Evolutionary conservation across 2,797 vertebrate species (phyloP).

Genomic region (Protosalanx chinensis): DNA sequence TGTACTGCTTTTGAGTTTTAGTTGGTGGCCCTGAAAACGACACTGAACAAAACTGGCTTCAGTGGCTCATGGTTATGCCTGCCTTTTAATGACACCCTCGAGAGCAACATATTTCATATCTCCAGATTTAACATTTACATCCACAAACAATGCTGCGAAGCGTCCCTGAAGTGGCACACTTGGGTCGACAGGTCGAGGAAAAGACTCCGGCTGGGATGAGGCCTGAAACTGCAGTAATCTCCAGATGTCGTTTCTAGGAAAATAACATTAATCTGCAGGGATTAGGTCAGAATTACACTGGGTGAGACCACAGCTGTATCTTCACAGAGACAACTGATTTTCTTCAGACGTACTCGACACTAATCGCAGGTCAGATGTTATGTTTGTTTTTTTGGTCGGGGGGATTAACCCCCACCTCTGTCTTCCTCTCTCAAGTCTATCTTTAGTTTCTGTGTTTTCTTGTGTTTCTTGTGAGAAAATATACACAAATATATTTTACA

Average conservation of each 20-base stretch:
- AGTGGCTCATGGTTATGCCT: background rate
- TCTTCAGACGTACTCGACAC: background rate
- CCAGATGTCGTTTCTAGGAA: conserved; percentile 6
- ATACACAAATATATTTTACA: too few relatives aligned
- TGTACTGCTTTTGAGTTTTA: background rate
- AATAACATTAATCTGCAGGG: background rate
- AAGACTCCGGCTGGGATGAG: background rate
- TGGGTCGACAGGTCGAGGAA: background rate
- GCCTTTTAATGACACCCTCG: conserved; percentile 2
- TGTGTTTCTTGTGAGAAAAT: too few relatives aligned
- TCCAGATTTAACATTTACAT: conserved; percentile 3
- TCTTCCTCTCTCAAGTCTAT: background rate
- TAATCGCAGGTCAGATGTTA: too few relatives aligned
- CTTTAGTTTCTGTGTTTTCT: too few relatives aligned
- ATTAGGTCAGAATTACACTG: conserved; percentile 2
- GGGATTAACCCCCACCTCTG: too few relatives aligned
- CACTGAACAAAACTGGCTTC: background rate
- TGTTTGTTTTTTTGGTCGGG: too few relatives aligned
- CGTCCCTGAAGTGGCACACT: conserved; percentile 1
- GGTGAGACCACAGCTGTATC: background rate
- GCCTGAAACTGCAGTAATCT: conserved; percentile 1
- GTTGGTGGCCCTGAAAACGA: background rate
- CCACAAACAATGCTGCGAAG: background rate
- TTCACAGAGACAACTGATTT: background rate
- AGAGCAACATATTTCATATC: conserved; percentile 5